These are phyloP conservation scores for Drosophila subsilvestris DNA, from an alignment of 2,888 invertebrate genomes.

Conservation along the genomic window DNA sequence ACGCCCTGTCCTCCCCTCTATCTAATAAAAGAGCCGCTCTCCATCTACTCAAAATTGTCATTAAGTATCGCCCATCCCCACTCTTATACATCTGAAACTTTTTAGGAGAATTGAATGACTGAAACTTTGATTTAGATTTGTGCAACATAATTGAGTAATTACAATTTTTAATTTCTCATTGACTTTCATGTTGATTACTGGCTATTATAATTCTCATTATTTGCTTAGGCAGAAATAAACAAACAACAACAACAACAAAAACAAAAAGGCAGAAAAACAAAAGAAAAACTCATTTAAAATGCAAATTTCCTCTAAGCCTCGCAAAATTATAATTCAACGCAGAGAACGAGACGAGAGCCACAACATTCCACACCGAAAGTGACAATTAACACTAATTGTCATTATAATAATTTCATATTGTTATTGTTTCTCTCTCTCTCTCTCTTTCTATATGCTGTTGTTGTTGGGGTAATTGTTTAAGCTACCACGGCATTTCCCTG, in stretches of 20 bases:
- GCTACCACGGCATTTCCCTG: constrained; percentile 71
- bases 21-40: constrained; percentile 54
- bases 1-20: constrained; percentile 11
- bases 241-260: constrained; percentile 38
- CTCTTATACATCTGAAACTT: constrained; percentile 27
- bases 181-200: constrained; percentile 43
- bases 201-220: constrained; percentile 60
- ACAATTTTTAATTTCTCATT: constrained; percentile 61
- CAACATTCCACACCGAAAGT: constrained; percentile 65
- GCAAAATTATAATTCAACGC: constrained; percentile 61
- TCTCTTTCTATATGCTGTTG: constrained; percentile 1
- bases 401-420: constrained; percentile 79
- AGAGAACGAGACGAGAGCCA: constrained; percentile 2
- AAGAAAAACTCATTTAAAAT: constrained; percentile 69
- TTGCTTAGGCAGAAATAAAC: constrained; percentile 57
- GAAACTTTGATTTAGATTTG: constrained; percentile 73
- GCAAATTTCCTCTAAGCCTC: constrained; percentile 67
- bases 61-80: constrained; percentile 49
- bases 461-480: constrained; percentile 70
- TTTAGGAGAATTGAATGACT: constrained; percentile 27
- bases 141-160: constrained; percentile 76
- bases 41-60: constrained; percentile 70
- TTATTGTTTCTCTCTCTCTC: constrained; percentile 24
- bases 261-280: constrained; percentile 28
- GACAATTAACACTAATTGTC: constrained; percentile 80